Evolutionary conservation across 2,797 vertebrate genomes (phyloP), one percentile per base, ranked within the genome.

Genomic region (Arctocebus calabarensis): DNA sequence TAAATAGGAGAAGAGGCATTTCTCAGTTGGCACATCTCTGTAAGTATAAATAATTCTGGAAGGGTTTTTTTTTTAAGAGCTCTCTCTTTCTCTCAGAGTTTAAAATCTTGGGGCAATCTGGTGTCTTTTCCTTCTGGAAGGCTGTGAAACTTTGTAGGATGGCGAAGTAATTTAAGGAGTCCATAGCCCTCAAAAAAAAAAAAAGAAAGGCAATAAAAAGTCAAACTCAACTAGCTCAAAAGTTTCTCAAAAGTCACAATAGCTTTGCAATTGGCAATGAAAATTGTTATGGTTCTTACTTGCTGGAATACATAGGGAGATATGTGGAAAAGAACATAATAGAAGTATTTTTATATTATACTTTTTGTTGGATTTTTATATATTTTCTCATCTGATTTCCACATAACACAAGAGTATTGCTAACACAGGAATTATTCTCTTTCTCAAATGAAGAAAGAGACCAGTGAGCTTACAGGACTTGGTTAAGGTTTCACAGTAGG

Each of bases 1-100:
- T 96, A 62, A 88, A 45, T 66, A 90, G 71, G 25, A 87, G 86
- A 88, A 77, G n/a, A 88, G 90, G 27, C 43, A 52, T 82, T 94
- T 91, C 91, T 89, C 40, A 91, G 43, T 91, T 85, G 73, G 20
- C 27, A 27, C 83, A 29, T 19, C 37, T 88, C 27, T 84, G 3
- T n/a, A 82, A 73, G 61, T 84, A 48, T 77, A 88, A 88, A 81
- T 90, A 62, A 57, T 88, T 92, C 52, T 86, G 7, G 32, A 70
- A 84, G 61, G 32, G 77, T n/a, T 64, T 34, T 40, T 14, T 57
- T 7, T 77, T 32, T 59, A 81, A 34, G 23, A 74, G 37, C 52
- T 78, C 23, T 79, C 27, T 95, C 27, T 55, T 55, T 91, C 40
- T 40, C 40, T 40, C 40, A 40, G 40, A 40, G n/a, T 86, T 37